Percentiles rank a stretch among this genome's conserved stretches.
These are phyloP conservation scores for Pithys albifrons DNA, from an alignment of 2,113 vertebrate genomes.

Conservation along the genomic window DNA sequence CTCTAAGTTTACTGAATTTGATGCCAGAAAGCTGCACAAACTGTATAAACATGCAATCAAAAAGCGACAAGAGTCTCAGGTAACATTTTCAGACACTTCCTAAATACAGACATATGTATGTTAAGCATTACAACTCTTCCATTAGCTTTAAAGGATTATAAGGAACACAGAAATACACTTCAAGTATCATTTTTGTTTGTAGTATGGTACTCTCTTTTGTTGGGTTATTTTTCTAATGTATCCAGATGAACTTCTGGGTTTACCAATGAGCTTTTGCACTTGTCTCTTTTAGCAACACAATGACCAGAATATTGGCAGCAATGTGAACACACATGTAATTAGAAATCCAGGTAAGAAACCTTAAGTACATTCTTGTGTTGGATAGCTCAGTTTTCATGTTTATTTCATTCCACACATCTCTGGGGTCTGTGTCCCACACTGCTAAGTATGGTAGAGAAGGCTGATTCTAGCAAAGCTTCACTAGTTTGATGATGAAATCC, in stretches of 20 bases:
- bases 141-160: background rate
- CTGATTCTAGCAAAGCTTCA: background rate
- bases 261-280: background rate
- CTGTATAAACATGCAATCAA: conserved; percentile 98
- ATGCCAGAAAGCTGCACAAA: conserved; percentile 96
- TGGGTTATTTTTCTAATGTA: background rate
- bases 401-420: background rate
- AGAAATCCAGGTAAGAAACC: conserved; percentile 87
- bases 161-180: background rate
- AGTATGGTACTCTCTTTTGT: background rate
- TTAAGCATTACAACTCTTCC: background rate
- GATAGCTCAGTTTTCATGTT: background rate
- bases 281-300: conserved; percentile 79
- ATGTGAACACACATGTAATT: conserved; percentile 79
- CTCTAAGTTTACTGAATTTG: conserved; percentile 98
- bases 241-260: background rate
- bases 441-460: background rate
- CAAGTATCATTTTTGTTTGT: background rate
- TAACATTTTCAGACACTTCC: conserved; percentile 55
- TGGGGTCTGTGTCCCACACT: background rate
- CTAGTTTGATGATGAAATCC: background rate
- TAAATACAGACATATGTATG: background rate
- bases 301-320: conserved; percentile 87
- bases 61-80: conserved; percentile 96
- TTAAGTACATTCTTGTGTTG: background rate